A percentile compares a stretch with the other conserved stretches of the same genome.
These are phyloP conservation scores for Lepisosteus oculatus DNA, from an alignment of 2,113 vertebrate species.

Conservation along the genomic window DNA sequence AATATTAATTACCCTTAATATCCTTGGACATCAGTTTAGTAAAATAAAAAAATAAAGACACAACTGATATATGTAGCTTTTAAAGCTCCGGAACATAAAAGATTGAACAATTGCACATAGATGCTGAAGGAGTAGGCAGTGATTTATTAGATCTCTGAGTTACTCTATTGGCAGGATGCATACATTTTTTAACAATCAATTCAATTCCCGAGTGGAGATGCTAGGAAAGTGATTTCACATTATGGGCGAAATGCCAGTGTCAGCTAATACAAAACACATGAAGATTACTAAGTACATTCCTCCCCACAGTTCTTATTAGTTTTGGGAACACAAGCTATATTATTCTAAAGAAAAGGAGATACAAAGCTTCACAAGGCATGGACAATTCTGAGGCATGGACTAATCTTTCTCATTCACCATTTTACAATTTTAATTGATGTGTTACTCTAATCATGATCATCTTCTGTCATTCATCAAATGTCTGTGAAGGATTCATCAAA, in stretches of 20 bases:
- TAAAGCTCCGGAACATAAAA: background rate
- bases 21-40: no score
- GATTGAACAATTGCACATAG: background rate
- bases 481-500: no score
- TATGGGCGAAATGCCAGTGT: slow-evolving; percentile 15
- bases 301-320: background rate
- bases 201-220: slow-evolving; percentile 15
- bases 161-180: no score
- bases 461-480: no score
- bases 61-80: background rate
- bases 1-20: no score
- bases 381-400: background rate
- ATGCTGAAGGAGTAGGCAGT: background rate
- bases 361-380: background rate
- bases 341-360: background rate
- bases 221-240: background rate
- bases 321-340: no score
- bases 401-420: background rate
- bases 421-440: no score
- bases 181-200: no score
- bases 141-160: background rate
- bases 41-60: background rate
- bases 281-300: slow-evolving; percentile 5
- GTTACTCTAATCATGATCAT: no score
- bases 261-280: slow-evolving; percentile 1